Percentiles rank a stretch among this genome's conserved stretches.
Evolutionary conservation across 2,797 vertebrate species (phyloP).

Genomic region (Myiotriccus ornatus): DNA sequence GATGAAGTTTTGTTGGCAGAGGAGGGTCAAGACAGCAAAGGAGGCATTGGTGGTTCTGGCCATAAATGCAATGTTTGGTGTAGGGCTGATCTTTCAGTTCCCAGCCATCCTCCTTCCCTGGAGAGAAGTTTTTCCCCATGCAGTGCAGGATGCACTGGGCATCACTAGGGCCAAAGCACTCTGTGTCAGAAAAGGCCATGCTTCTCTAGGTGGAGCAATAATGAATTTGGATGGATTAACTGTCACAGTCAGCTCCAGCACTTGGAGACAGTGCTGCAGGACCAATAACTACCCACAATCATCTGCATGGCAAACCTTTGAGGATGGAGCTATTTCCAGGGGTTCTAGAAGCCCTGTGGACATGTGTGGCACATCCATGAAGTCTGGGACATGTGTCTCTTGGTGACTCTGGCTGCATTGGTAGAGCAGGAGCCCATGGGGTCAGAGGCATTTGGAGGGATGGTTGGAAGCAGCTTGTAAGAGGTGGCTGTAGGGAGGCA

Average conservation of each 20-base stretch:
- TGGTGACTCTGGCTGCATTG: background rate
- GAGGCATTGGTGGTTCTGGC: background rate
- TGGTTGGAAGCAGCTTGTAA: fast-evolving
- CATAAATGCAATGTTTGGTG: background rate
- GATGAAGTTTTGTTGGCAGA: background rate
- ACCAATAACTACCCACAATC: background rate
- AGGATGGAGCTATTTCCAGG: background rate
- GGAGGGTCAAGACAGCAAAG: background rate
- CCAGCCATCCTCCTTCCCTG: background rate
- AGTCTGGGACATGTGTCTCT: background rate
- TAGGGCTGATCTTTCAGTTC: background rate
- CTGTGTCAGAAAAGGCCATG: background rate
- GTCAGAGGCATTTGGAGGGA: background rate
- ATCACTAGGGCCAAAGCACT: background rate
- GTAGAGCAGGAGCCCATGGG: background rate
- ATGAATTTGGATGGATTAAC: background rate
- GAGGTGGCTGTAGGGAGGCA: background rate
- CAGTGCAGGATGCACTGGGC: background rate
- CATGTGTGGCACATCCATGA: fast-evolving
- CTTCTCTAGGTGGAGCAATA: background rate
- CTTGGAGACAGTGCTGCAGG: background rate
- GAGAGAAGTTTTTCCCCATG: background rate
- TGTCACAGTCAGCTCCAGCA: background rate
- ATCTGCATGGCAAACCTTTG: background rate
- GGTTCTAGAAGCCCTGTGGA: too few species aligned